A percentile compares a stretch with the other conserved stretches of the same genome.
phyloP scores from a whole-genome alignment of 1,140 invertebrate genomes.

The Venturia canescens region DNA sequence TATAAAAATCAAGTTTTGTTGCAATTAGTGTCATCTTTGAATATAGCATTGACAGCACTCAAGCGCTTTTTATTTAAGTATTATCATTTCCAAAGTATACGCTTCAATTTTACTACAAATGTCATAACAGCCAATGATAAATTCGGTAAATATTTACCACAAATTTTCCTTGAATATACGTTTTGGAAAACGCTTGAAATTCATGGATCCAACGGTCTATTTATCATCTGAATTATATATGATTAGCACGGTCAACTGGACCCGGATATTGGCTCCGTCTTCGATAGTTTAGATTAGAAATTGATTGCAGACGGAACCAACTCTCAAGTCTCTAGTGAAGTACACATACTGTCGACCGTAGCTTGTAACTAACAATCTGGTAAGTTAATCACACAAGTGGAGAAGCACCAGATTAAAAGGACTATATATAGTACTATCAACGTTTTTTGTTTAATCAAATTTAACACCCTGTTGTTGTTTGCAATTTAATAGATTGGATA shows the following conservation, averaged over 20 bases:
- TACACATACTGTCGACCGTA: constrained; percentile 3
- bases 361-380: neutral
- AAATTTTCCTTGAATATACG: too few species aligned
- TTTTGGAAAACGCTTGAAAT: too few species aligned
- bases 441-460: too few species aligned
- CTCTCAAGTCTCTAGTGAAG: neutral
- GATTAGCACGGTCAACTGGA: too few species aligned
- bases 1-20: neutral
- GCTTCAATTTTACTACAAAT: too few species aligned
- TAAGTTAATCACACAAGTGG: neutral
- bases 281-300: constrained; percentile 46
- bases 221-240: constrained; percentile 35
- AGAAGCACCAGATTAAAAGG: neutral
- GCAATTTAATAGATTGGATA: too few species aligned
- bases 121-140: too few species aligned
- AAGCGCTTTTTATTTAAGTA: neutral
- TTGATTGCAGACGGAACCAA: constrained; percentile 19
- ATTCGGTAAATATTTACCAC: too few species aligned
- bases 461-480: too few species aligned
- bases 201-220: too few species aligned
- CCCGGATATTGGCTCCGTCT: neutral
- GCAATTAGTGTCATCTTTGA: neutral
- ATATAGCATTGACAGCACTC: neutral
- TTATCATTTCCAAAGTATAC: too few species aligned
- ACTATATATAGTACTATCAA: too few species aligned